Evolutionary conservation across 2,888 invertebrate genomes (phyloP), one percentile per base, ranked within the genome.

Genomic region (Andricus curvator): DNA sequence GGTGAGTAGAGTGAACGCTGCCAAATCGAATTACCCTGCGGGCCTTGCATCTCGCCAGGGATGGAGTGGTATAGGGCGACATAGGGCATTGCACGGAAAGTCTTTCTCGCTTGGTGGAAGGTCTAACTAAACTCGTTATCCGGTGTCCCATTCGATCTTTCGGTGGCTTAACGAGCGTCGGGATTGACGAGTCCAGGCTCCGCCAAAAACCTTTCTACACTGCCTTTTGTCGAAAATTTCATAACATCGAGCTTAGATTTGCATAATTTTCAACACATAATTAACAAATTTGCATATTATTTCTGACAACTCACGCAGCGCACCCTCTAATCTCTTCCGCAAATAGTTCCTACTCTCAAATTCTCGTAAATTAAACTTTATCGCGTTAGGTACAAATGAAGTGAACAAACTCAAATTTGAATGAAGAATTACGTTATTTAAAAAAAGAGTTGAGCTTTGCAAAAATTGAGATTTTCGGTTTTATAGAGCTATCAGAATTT

Each of bases 21-120:
- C 86, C 87, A 88, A 90, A 88, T 89, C 87, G 86, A 90, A 90
- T 90, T 89, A 90, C 88, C 87, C 87, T 87, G 85, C 85, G 86
- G 88, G 84, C 82, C 85, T 83, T 83, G 85, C 79, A 81, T 81
- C 78, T 86, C 86, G 48, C 25, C 29, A 51, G 51, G 51, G 85
- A 85, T 84, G 78, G 79, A 74, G 82, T 81, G 79, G 81, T 83
- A 83, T 82, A 78, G 78, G 78, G 84, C 81, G 77, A 78, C 78
- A 83, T 79, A 81, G 78, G 79, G 79, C 80, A 81, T 80, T 83
- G 80, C 83, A 83, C 79, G 82, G 82, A 85, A 85, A 86, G 86
- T 84, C 88, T 88, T 85, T 83, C 85, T 80, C 79, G 79, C 78
- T 68, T 77, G 80, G 74, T 67, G 64, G 81, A 83, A 83, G 68